These are phyloP conservation scores for Adelosebastes latens DNA, from an alignment of 2,797 vertebrate genomes.

Conservation along the genomic window DNA sequence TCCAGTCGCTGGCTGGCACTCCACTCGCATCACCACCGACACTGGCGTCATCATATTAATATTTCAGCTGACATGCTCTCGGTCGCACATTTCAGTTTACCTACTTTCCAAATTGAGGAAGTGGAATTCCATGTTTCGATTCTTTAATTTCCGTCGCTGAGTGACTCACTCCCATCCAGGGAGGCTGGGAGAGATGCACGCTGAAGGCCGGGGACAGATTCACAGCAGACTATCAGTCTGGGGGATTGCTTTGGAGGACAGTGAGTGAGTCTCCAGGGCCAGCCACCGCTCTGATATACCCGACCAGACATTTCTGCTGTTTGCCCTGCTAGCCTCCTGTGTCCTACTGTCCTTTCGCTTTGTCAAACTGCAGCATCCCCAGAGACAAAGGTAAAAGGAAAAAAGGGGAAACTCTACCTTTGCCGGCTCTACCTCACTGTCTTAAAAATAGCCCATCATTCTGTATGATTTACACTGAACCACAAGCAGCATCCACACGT, in stretches of 20 bases:
- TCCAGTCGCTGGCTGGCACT: slow-evolving; percentile 9
- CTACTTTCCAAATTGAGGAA: slow-evolving; percentile 23
- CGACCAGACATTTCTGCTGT: slow-evolving; percentile 22
- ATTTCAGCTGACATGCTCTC: slow-evolving; percentile 31
- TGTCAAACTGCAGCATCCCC: slow-evolving; percentile 27
- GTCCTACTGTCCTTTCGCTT: slow-evolving; percentile 44
- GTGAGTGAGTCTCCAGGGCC: slow-evolving; percentile 35
- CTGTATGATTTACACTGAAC: background rate
- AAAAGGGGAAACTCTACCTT: background rate
- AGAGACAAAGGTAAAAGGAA: slow-evolving; percentile 1
- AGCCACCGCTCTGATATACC: slow-evolving; percentile 30
- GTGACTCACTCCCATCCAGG: slow-evolving; percentile 21
- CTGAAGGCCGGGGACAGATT: slow-evolving; percentile 18
- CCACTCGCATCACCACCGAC: background rate
- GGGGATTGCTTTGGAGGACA: slow-evolving; percentile 43
- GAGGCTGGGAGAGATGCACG: background rate
- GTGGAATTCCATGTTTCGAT: slow-evolving; percentile 38
- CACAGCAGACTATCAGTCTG: slow-evolving; percentile 16
- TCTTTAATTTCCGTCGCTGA: background rate
- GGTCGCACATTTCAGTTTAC: slow-evolving; percentile 25
- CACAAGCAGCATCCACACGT: background rate
- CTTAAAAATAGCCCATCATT: background rate
- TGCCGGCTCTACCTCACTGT: background rate
- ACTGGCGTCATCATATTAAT: slow-evolving; percentile 11
- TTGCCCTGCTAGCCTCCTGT: slow-evolving; percentile 11